Evolutionary conservation across 2,797 vertebrate genomes (phyloP).

Genomic region (Hydrolagus colliei): DNA sequence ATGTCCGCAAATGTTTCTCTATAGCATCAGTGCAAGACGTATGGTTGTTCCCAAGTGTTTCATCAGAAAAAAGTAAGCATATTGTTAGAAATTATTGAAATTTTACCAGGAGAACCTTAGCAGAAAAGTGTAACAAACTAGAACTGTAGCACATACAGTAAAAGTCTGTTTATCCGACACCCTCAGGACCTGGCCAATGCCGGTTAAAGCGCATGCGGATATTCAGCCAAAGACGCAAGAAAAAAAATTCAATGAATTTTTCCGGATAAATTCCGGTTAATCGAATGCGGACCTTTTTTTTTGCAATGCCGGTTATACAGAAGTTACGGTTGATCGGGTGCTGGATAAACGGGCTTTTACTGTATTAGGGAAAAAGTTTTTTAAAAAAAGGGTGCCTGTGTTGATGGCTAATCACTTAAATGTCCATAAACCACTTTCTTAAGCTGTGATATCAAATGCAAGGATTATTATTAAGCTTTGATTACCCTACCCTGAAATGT

Average conservation of each 20-base stretch:
- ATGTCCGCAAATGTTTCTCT: neutral
- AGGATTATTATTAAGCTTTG: neutral
- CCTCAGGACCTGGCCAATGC: no score
- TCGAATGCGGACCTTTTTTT: no score
- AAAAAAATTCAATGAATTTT: no score
- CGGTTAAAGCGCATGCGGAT: no score
- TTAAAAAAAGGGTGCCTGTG: neutral
- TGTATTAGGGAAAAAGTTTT: neutral
- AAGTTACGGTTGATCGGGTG: no score
- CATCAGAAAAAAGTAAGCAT: neutral
- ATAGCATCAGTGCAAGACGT: neutral
- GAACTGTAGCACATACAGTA: neutral
- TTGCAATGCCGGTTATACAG: no score
- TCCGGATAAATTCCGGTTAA: no score
- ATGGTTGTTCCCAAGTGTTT: neutral
- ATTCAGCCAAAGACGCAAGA: no score
- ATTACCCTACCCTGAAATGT: neutral
- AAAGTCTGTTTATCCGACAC: no score
- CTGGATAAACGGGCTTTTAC: no score
- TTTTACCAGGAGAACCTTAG: neutral
- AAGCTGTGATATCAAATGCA: neutral
- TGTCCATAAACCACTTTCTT: neutral
- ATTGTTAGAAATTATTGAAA: neutral
- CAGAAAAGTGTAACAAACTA: neutral
- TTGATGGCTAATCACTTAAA: neutral